Evolutionary conservation across 2,797 vertebrate species (phyloP).

Genomic region (Phrynocephalus forsythii): DNA sequence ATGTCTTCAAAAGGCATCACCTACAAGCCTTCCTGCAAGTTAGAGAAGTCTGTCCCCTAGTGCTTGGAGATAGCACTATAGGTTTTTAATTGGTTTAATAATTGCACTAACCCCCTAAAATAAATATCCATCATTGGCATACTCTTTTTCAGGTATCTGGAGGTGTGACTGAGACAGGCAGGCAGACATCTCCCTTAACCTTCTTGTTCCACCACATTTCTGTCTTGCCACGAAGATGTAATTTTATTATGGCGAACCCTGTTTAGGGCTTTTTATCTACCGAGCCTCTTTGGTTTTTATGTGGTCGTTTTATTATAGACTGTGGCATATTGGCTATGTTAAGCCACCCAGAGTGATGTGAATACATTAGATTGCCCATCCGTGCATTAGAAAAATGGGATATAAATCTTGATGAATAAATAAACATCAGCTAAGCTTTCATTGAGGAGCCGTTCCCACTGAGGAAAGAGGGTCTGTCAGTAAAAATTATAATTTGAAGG

Average conservation of each 20-base stretch:
- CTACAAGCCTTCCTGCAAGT: background rate
- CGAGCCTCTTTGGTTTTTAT: background rate
- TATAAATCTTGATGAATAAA: slow-evolving; percentile 3
- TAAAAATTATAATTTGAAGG: background rate
- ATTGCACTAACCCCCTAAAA: too few species aligned
- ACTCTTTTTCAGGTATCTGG: background rate
- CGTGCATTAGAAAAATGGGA: background rate
- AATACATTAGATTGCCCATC: background rate
- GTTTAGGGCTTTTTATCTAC: background rate
- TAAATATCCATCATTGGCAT: background rate
- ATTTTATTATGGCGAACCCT: background rate
- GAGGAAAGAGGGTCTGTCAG: background rate
- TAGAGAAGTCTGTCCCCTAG: background rate
- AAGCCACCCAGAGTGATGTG: background rate
- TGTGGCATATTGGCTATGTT: background rate
- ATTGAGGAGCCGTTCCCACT: background rate
- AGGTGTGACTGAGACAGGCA: background rate
- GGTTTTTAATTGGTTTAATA: background rate
- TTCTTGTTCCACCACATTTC: background rate
- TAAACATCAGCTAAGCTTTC: background rate
- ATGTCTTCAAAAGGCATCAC: background rate
- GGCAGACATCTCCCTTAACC: background rate
- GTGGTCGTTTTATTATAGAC: background rate
- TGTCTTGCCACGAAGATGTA: background rate
- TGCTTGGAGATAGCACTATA: background rate